These are phyloP conservation scores for Alosa sapidissima DNA, from an alignment of 2,797 vertebrate genomes.

Conservation along the genomic window DNA sequence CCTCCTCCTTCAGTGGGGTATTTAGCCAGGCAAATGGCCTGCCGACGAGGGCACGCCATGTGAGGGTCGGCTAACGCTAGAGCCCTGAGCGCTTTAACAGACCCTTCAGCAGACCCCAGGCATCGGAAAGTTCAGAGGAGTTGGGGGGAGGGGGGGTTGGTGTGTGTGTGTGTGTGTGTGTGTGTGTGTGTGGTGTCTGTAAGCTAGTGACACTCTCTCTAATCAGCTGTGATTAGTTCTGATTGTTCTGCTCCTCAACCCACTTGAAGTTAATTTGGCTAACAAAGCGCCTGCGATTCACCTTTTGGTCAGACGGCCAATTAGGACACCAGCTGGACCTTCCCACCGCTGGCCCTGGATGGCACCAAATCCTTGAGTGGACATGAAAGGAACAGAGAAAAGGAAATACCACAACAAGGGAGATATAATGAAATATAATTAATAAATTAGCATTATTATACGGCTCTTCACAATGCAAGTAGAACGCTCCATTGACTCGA, in stretches of 20 bases:
- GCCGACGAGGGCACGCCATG: neutral
- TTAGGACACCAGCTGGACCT: constrained; percentile 5
- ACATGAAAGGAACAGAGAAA: neutral
- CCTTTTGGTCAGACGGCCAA: neutral
- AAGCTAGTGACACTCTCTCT: constrained; percentile 33
- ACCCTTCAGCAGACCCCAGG: no score
- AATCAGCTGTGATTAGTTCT: constrained; percentile 49
- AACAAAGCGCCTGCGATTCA: constrained; percentile 57
- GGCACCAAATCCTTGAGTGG: neutral
- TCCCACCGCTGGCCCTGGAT: neutral
- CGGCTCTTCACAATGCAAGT: no score
- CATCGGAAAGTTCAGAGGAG: neutral
- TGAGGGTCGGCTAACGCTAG: neutral
- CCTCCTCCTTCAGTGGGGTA: neutral
- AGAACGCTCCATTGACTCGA: no score
- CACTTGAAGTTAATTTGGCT: constrained; percentile 61
- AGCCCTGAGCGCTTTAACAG: neutral
- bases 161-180: neutral
- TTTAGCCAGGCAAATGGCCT: neutral
- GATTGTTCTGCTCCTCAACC: constrained; percentile 61
- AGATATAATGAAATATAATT: neutral
- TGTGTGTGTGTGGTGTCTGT: neutral
- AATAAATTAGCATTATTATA: neutral
- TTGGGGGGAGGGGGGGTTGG: neutral
- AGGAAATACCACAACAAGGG: neutral